Base-by-base conservation (phyloP, 2,797 vertebrate genomes). In the Halcyon badia region DNA sequence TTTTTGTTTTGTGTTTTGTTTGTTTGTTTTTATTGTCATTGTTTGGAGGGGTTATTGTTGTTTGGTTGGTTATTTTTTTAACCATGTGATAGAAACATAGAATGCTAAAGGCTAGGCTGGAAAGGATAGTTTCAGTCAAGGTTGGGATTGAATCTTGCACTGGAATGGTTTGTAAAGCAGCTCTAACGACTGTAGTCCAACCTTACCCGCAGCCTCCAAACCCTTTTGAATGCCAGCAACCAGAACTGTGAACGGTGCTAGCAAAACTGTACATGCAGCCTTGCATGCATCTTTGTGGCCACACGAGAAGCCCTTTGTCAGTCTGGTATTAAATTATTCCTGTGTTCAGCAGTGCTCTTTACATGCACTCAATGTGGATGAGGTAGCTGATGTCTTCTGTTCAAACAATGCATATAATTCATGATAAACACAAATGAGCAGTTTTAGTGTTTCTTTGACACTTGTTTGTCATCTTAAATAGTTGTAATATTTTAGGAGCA, bases 251-350 rank as follows among this genome's bases (percentile, higher is more conserved):
- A 69, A 10, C 49, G 37, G 31, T 54, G 65, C 54, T 42, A n/a
- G 33, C 66, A 33, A 41, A 66, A 33, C 15, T 0, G 1, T 14
- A 25, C 0, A 0, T 56, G 13, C 49, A 42, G 31, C 56, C 42
- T 77, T 75, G 39, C 15, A 35, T 20, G 5, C 61, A 10, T 68
- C n/a, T 52, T 89, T 39, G 11, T 46, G 54, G 19, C 19, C 25
- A 6, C 1, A 0, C 22, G 58, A 69, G n/a, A 54, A 62, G 21
- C 42, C 35, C 21, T 60, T 65, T 90, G 25, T 35, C 44, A 56
- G 6, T 31, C 60, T 31, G 25, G 22, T 16, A 22, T 46, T 21
- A 65, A 87, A 61, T 62, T 60, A 60, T 41, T 68, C 57, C n/a
- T 48, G 9, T 33, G 14, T 61, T 57, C 44, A 75, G 48, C 83